A percentile compares a stretch with the other conserved stretches of the same genome.
Conservation (phyloP, 2,113 vertebrate species). For the Catharus fuscescens region DNA sequence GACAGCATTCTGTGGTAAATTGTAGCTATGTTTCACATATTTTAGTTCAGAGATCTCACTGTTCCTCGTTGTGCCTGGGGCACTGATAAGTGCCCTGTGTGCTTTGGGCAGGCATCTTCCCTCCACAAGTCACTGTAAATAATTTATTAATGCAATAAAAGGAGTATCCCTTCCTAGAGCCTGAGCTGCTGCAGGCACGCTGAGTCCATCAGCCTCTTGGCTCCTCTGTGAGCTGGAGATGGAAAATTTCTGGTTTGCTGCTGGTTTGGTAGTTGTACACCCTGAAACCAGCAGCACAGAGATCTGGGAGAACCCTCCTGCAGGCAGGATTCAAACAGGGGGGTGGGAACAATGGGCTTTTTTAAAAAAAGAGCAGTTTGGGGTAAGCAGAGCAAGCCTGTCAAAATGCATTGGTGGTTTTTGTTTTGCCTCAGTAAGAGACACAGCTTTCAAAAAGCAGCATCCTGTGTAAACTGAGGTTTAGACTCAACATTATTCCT, state of each 20-base stretch:
- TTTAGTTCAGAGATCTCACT: neutral
- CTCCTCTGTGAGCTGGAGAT: neutral
- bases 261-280: neutral
- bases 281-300: neutral
- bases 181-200: neutral
- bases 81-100: neutral
- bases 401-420: neutral
- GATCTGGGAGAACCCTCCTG: too few species aligned
- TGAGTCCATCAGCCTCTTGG: neutral
- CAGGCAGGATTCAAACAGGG: rapidly evolving
- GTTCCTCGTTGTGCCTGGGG: neutral
- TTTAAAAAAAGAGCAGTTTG: neutral
- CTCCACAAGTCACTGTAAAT: neutral
- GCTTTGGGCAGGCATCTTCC: neutral
- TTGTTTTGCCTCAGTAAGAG: neutral
- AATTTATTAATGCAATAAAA: neutral
- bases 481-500: conserved; percentile 81
- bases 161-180: neutral
- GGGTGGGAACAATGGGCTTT: neutral
- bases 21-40: neutral
- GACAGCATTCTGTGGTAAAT: neutral
- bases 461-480: conserved; percentile 68
- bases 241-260: neutral
- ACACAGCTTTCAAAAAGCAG: neutral
- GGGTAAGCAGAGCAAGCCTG: neutral